Conservation (phyloP, 2,797 vertebrate genomes). For the Emydoidea blandingii region DNA sequence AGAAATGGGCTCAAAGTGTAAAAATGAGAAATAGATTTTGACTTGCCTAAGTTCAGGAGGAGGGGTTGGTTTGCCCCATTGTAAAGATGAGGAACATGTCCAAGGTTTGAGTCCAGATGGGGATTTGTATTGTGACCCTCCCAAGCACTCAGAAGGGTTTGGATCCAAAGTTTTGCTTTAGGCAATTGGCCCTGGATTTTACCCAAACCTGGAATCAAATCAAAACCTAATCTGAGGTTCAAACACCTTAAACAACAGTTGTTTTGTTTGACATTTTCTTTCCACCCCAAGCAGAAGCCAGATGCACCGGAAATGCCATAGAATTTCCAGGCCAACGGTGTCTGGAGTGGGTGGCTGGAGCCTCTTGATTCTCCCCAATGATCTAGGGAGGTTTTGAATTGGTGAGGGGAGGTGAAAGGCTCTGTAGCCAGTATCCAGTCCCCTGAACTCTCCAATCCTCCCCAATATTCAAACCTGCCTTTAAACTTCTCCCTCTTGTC, state of each 20-base stretch:
- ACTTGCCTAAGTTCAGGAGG: neutral
- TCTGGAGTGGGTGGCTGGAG: neutral
- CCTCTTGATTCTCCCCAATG: too few species aligned
- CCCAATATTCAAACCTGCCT: neutral
- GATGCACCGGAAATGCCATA: neutral
- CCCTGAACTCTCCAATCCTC: neutral
- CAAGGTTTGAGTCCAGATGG: neutral
- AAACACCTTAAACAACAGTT: neutral
- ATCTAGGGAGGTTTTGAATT: neutral
- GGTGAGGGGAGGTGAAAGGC: too few species aligned
- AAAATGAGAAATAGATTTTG: neutral
- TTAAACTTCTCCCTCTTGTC: neutral
- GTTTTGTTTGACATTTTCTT: neutral
- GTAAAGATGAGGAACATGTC: neutral
- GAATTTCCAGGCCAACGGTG: neutral
- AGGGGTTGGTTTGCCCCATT: neutral
- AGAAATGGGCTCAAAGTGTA: neutral
- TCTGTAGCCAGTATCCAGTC: neutral
- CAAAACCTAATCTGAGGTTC: neutral
- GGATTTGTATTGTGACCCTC: neutral
- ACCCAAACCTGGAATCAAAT: rapidly evolving
- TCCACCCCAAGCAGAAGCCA: neutral
- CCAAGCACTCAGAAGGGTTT: neutral
- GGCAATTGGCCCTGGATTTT: neutral
- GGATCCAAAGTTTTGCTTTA: neutral